phyloP scores from a whole-genome alignment of 2,797 vertebrate species.

The Periophthalmus magnuspinnatus region DNA sequence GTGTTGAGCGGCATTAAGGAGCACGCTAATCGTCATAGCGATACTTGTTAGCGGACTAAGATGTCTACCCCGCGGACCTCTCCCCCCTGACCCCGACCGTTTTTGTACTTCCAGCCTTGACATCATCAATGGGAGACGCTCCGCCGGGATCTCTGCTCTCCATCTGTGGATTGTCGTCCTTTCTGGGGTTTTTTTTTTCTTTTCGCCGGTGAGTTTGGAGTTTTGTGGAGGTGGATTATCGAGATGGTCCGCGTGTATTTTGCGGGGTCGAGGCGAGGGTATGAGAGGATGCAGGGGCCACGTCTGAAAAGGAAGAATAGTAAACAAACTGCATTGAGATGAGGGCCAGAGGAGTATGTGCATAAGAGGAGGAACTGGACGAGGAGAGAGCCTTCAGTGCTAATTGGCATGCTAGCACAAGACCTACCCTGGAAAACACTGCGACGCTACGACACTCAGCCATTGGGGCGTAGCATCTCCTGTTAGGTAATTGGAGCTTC shows the following conservation, averaged over 20 bases:
- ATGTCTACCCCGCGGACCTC: neutral
- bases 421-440: conserved; percentile 86
- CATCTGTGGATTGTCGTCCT: conserved; percentile 40
- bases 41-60: neutral
- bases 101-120: conserved; percentile 17
- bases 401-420: conserved; percentile 98
- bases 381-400: conserved; percentile 93
- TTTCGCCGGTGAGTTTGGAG: conserved; percentile 33
- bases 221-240: conserved; percentile 28
- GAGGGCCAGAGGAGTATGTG: conserved; percentile 88
- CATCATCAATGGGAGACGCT: neutral
- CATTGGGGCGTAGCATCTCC: conserved; percentile 76
- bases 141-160: conserved; percentile 35
- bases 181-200: conserved; percentile 38
- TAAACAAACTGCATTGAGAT: conserved; percentile 69
- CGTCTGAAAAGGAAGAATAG: conserved; percentile 49
- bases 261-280: conserved; percentile 51
- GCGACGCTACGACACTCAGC: conserved; percentile 74
- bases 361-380: conserved; percentile 81
- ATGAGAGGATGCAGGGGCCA: conserved; percentile 53
- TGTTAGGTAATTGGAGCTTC: conserved; percentile 97
- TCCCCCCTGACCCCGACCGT: neutral
- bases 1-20: neutral
- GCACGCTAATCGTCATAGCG: neutral
- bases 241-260: conserved; percentile 36